Base-by-base conservation (phyloP, 2,797 vertebrate species). In the Melanotaenia pygmaea region DNA sequence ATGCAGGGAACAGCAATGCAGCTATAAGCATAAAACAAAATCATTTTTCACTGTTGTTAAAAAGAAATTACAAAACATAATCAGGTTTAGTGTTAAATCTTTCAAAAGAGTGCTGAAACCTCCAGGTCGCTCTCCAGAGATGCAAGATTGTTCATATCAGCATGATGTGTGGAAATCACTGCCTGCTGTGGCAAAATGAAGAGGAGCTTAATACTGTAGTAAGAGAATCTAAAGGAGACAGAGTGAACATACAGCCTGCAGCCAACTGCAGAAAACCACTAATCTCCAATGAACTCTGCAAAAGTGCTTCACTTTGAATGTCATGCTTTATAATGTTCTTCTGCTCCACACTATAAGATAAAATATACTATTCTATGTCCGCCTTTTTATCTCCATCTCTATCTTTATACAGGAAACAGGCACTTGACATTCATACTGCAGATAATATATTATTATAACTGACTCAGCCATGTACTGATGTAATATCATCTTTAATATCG, bases 81-180 rank as follows among this genome's bases (percentile, higher is more conserved):
- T 83, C 66, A 79, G 68, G 76, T 84, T 79, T 72, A 73, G 53
- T 78, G 74, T 86, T 69, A 84, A 70, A 79, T 77, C 65, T 68
- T 71, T 38, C 30, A 45, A 75, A 77, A 64, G 38, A 83, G 70
- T 16, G 24, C 37, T 57, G 28, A 59, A 62, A 69, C 54, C 77
- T 59, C 38, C 40, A 62, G 75, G 63, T 64, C 58, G 71, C 72
- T 57, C 58, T 68, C 80, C 40, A 69, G 71, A 82, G 70, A 56
- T 47, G n/a, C 22, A 16, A 66, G 59, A 74, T 76, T 84, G 67
- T 84, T 77, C 62, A 62, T 82, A n/a, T 81, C 73, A 76, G 69
- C 38, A 1, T 50, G 70, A 74, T 74, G 38, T 24, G 67, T 57
- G 37, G 50, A 74, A 72, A 78, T 73, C 72, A 79, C n/a, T 57